Conservation (phyloP, 2,888 invertebrate species). For the Drosophila paranaensis region DNA sequence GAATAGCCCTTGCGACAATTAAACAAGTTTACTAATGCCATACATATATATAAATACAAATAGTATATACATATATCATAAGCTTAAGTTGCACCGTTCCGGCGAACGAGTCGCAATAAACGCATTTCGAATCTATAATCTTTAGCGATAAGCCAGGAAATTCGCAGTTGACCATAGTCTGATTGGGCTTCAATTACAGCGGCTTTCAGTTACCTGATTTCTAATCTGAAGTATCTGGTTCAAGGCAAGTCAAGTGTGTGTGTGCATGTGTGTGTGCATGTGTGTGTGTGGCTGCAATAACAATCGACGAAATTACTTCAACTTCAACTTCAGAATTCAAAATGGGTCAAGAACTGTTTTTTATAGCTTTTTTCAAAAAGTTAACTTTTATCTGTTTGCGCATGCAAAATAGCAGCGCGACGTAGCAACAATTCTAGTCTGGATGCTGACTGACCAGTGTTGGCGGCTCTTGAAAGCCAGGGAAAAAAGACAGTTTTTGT, state of each 20-base stretch:
- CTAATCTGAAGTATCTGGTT: constrained; percentile 33
- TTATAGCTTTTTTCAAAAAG: constrained; percentile 6
- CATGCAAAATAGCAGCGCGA: constrained; percentile 33
- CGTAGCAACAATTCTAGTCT: constrained; percentile 15
- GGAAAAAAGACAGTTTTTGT: background rate
- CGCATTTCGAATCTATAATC: constrained; percentile 3
- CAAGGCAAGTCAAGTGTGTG: constrained; percentile 47
- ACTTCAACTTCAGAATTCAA: constrained; percentile 9
- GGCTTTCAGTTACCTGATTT: constrained; percentile 7
- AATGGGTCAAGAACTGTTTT: constrained; percentile 56
- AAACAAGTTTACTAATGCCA: constrained; percentile 1
- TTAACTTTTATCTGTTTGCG: constrained; percentile 20
- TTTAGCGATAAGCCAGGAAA: constrained; percentile 21
- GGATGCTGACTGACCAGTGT: constrained; percentile 40
- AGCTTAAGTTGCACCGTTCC: background rate
- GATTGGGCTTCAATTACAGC: constrained; percentile 1
- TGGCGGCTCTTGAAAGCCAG: background rate
- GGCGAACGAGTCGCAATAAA: constrained; percentile 4
- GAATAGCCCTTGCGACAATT: constrained; percentile 1
- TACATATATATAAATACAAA: background rate
- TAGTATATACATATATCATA: too few relatives aligned
- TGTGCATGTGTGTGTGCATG: constrained; percentile 16
- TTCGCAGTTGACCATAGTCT: constrained; percentile 8
- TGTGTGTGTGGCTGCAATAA: constrained; percentile 20
- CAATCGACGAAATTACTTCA: constrained; percentile 13